Evolutionary conservation across 2,113 vertebrate species (phyloP), one percentile per base, ranked within the genome.

Genomic region (cat (Felis catus)): DNA sequence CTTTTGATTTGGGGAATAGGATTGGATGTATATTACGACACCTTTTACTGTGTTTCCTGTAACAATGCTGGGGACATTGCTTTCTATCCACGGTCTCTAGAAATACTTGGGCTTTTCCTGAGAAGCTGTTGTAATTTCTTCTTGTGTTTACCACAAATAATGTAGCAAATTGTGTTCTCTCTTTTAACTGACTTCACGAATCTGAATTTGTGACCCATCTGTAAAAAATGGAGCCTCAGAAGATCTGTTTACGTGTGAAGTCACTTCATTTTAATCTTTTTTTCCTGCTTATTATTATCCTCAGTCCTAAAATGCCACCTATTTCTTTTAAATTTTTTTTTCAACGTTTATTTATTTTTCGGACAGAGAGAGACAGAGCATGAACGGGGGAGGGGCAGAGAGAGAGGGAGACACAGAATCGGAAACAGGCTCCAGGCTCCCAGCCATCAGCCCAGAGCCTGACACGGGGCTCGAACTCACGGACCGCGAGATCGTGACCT

Each of bases 101-200:
- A 89, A 84, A 79, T 78, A 92, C 8, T 81, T 81, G 58, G 16
- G 36, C 13, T 89, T 76, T 61, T 73, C 96, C 88, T 86, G 65
- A 92, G 45, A 88, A 81, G 31, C 45, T 76, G 1, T 53, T 91
- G 71, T 94, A 61, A 70, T 97, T 91, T 92, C 36, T 73, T 91
- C 79, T 92, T 79, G 55, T 70, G 36, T 31, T 81, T 66, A 53
- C 33, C 2, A 15, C 84, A 36, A 94, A 70, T 83, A 84, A 18
- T 74, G 27, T 83, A 88, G 70, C 21, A 93, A 91, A 79, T n/a
- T 82, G 4, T 94, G 21, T 41, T 91, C 61, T 96, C 19, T 23
- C 82, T 16, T 97, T 93, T 87, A 70, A 41, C 33, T 85, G 27
- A 94, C 13, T 25, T 29, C 36, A 15, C 65, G 92, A 92, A 80